A percentile compares a stretch with the other conserved stretches of the same genome.
Conservation (phyloP, 2,888 invertebrate genomes). For the Biston betularia region DNA sequence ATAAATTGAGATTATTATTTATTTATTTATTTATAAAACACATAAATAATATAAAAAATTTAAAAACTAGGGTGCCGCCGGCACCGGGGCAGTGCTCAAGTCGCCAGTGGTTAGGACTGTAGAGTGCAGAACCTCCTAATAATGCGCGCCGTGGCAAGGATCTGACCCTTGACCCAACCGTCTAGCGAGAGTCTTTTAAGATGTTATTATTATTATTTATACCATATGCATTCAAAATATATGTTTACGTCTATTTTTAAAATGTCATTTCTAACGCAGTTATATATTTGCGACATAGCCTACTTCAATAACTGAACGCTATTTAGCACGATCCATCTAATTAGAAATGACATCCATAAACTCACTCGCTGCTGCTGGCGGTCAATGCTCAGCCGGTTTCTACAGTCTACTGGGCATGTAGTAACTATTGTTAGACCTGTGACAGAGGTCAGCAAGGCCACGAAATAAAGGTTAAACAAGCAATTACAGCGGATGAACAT, state of each 20-base stretch:
- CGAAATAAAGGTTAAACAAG: neutral
- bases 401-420: neutral
- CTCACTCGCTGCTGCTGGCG: neutral
- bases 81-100: no score
- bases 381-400: neutral
- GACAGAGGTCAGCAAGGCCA: slow-evolving; percentile 13
- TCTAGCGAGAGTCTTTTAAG: no score
- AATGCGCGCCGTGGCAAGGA: no score
- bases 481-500: neutral
- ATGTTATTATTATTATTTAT: no score
- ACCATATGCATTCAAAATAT: no score
- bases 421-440: neutral
- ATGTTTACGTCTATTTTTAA: neutral
- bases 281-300: neutral
- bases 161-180: no score
- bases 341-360: neutral
- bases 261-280: neutral
- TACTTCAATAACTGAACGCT: neutral
- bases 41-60: no score
- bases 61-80: no score
- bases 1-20: no score
- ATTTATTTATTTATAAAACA: no score
- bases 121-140: no score
- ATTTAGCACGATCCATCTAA: slow-evolving; percentile 1
- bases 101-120: no score